Evolutionary conservation across 2,113 vertebrate genomes (phyloP).

Genomic region (Strigops habroptila): DNA sequence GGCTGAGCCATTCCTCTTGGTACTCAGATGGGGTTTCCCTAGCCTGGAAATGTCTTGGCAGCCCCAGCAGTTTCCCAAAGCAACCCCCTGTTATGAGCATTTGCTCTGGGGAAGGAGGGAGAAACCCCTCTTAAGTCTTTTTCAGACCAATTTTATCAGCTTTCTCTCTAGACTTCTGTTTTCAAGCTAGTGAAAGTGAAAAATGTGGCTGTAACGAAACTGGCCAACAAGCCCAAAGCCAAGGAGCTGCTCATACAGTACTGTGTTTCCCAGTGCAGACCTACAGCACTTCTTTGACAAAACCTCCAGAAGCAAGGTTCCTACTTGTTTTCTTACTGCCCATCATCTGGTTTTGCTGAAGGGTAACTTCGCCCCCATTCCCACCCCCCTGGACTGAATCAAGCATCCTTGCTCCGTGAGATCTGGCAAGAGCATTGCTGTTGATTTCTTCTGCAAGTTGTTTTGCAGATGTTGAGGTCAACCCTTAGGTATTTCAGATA

Average conservation of each 20-base stretch:
- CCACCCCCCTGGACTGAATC: neutral
- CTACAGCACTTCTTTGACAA: neutral
- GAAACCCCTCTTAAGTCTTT: neutral
- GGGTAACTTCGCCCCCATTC: neutral
- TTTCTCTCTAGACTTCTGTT: neutral
- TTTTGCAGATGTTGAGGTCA: neutral
- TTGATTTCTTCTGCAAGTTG: neutral
- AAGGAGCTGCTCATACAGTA: neutral
- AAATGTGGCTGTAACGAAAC: neutral
- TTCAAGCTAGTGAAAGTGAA: neutral
- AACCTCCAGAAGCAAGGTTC: neutral
- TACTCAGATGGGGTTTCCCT: neutral
- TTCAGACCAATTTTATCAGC: neutral
- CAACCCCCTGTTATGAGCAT: neutral
- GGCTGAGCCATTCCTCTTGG: neutral
- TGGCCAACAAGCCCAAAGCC: neutral
- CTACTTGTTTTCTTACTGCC: neutral
- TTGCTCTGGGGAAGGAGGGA: neutral
- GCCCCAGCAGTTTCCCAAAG: neutral
- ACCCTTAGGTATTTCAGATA: neutral
- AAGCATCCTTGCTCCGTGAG: neutral
- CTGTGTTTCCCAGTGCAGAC: neutral
- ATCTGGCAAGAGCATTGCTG: neutral
- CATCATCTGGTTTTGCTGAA: neutral
- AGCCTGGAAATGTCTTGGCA: neutral